Evolutionary conservation across 2,797 vertebrate genomes (phyloP).

Genomic region (Chromobotia macracanthus): DNA sequence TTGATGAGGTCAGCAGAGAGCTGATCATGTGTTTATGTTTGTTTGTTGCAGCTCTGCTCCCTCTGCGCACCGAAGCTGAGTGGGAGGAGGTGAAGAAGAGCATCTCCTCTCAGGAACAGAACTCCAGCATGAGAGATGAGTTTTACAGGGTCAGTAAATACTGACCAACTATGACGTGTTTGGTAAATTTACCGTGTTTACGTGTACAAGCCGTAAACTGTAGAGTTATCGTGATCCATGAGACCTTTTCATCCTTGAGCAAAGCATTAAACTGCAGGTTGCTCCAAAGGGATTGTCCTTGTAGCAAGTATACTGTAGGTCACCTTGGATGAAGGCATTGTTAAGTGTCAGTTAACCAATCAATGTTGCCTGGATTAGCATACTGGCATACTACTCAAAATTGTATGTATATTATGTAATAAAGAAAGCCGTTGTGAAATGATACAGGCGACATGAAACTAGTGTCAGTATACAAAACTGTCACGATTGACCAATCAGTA

Average conservation of each 20-base stretch:
- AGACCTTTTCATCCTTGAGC: background rate
- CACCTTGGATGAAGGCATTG: background rate
- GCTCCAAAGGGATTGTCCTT: background rate
- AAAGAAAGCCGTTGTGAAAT: no score
- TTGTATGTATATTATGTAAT: background rate
- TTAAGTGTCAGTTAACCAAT: background rate
- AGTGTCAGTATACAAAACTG: no score
- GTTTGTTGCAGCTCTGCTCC: constrained; percentile 80
- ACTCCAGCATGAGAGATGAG: constrained; percentile 86
- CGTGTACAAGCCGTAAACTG: no score
- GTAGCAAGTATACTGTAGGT: background rate
- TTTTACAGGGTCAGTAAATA: constrained; percentile 84
- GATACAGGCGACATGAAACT: background rate
- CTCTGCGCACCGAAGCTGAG: constrained; percentile 83
- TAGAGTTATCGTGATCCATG: background rate
- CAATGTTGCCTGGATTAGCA: background rate
- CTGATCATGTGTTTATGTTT: constrained; percentile 26
- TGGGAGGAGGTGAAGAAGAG: constrained; percentile 88
- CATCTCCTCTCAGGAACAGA: constrained; percentile 82
- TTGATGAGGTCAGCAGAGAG: constrained; percentile 33
- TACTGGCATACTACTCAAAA: no score
- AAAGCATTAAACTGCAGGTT: background rate
- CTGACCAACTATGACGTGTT: no score
- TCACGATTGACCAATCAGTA: background rate
- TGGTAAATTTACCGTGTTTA: no score